Percentiles rank a stretch among this genome's conserved stretches.
Evolutionary conservation across 2,888 invertebrate species (phyloP).

Genomic region (Syrista parreyssii): DNA sequence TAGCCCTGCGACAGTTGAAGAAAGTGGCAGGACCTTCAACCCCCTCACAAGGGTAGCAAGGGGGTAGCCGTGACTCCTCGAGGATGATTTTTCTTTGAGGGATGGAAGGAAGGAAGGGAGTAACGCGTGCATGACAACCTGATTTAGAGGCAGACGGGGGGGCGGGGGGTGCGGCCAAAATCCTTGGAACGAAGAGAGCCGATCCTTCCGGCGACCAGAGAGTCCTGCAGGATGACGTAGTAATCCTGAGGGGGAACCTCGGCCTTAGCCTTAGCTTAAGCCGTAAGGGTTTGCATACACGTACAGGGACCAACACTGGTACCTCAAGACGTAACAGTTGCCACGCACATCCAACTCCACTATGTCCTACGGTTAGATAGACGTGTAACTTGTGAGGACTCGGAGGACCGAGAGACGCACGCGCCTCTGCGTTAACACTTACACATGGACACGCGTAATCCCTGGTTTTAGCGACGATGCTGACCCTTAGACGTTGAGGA

Average conservation of each 20-base stretch:
- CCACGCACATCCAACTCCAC: neutral
- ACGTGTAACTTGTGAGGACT: neutral
- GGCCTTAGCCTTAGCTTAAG: slow-evolving; percentile 62
- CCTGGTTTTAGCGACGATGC: slow-evolving; percentile 44
- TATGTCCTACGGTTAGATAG: neutral
- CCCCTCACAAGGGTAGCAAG: neutral
- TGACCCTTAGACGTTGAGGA: slow-evolving; percentile 41
- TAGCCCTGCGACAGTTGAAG: neutral
- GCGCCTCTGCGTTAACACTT: neutral
- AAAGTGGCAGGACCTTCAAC: neutral
- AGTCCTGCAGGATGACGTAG: slow-evolving; percentile 59
- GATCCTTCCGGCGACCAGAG: slow-evolving; percentile 57
- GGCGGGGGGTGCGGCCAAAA: slow-evolving; percentile 44
- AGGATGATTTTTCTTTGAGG: slow-evolving; percentile 17
- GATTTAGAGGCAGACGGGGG: slow-evolving; percentile 40
- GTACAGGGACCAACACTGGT: slow-evolving; percentile 26
- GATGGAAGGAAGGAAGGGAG: slow-evolving; percentile 23
- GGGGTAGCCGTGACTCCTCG: slow-evolving; percentile 34
- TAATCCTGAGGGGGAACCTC: slow-evolving; percentile 60
- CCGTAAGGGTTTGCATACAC: slow-evolving; percentile 62
- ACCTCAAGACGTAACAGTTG: neutral
- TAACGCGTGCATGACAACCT: slow-evolving; percentile 41
- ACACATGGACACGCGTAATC: slow-evolving; percentile 45
- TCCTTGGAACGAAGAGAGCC: slow-evolving; percentile 53
- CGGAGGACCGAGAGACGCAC: slow-evolving; percentile 6